These are phyloP conservation scores for Phalacrocorax carbo DNA, from an alignment of 2,113 vertebrate genomes.

Conservation along the genomic window DNA sequence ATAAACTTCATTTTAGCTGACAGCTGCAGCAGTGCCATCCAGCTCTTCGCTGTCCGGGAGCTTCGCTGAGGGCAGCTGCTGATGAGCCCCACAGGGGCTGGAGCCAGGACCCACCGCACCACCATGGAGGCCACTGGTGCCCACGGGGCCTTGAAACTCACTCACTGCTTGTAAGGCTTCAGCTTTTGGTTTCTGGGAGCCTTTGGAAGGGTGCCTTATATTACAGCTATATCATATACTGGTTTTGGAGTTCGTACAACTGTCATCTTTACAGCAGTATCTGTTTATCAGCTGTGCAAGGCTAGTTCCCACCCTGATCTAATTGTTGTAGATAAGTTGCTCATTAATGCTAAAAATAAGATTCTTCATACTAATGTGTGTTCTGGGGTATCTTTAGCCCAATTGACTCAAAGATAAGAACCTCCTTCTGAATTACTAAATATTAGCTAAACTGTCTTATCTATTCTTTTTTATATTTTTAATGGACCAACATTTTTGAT, in stretches of 20 bases:
- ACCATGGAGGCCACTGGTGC: rapidly evolving
- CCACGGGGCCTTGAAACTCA: too few species aligned
- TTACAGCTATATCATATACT: not conserved
- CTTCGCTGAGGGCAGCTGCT: rapidly evolving
- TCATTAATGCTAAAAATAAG: not conserved
- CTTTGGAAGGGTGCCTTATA: not conserved
- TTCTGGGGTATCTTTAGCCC: not conserved
- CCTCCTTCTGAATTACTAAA: not conserved
- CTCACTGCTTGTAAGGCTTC: rapidly evolving
- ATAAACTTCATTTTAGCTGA: not conserved
- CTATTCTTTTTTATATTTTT: not conserved
- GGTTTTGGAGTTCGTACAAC: not conserved
- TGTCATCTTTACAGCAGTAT: not conserved
- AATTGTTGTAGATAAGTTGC: not conserved
- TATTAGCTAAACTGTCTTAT: not conserved
- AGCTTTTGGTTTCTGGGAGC: not conserved
- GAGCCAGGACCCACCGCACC: rapidly evolving
- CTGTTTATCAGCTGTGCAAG: not conserved
- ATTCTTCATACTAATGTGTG: not conserved
- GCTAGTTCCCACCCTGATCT: not conserved
- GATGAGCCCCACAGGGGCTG: not conserved
- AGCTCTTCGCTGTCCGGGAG: rapidly evolving
- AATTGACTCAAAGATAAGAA: not conserved
- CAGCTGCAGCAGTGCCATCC: not conserved
- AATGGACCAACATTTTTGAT: not conserved